Evolutionary conservation across 2,113 vertebrate species (phyloP).

Genomic region (Phalacrocorax carbo): DNA sequence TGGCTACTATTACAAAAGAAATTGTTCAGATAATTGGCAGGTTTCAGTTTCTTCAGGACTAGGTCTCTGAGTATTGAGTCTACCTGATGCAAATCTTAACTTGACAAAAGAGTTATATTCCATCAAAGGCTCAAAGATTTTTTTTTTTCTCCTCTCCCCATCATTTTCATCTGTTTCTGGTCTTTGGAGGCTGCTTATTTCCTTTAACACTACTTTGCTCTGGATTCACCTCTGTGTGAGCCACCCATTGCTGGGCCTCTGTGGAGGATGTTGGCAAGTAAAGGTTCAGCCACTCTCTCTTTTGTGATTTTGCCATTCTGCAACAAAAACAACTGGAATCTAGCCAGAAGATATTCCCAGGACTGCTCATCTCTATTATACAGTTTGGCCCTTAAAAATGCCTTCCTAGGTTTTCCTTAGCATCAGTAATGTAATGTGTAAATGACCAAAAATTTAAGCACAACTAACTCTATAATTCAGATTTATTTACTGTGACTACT

Average conservation of each 20-base stretch:
- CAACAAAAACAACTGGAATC: not conserved
- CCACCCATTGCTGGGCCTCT: not conserved
- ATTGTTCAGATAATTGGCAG: not conserved
- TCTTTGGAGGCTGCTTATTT: not conserved
- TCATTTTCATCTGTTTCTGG: not conserved
- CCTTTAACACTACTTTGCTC: not conserved
- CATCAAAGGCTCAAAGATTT: not conserved
- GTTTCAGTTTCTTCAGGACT: not conserved
- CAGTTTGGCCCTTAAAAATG: not conserved
- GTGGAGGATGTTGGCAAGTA: fast-evolving
- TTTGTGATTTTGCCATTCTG: not conserved
- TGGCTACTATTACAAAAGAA: not conserved
- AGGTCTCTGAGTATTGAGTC: not conserved
- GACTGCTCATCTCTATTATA: not conserved
- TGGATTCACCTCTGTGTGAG: not conserved
- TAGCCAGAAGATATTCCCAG: not conserved
- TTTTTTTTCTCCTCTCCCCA: not conserved
- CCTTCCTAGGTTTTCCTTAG: not conserved
- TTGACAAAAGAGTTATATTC: not conserved
- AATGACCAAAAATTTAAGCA: not conserved
- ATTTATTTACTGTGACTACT: not conserved
- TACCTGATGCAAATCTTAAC: not conserved
- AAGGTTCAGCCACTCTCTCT: not conserved
- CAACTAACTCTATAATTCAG: not conserved
- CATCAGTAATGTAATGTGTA: not conserved